Evolutionary conservation across 2,888 invertebrate species (phyloP), one percentile per base, ranked within the genome.

Genomic region (Limnephilus auricula): DNA sequence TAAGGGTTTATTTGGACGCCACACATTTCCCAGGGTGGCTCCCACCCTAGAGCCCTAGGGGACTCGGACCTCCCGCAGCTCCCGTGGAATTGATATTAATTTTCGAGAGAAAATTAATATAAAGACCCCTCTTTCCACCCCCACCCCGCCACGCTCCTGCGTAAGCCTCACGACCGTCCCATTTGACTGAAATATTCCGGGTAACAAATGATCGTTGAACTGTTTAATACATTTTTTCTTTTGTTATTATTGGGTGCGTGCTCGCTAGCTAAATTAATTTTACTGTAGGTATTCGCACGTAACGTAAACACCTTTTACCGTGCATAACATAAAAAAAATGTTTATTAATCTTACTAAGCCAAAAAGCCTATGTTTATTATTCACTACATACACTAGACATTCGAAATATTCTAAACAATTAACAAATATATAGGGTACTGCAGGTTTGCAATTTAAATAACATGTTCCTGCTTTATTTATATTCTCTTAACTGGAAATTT

Each of bases 21-120:
- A 65, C 65, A 65, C 65, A n/a, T 65, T 65, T 65, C 65, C 65
- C 25, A 25, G 25, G 80, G 80, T 34, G 32, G 80, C 31, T 82
- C 13, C 65, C 80, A 34, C 80, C 80, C 80, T 15, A 13, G 32
- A 9, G 40, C 85, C 50, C 85, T n/a, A 12, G 30, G 31, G 87
- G 31, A 32, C 65, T 45, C 65, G 31, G 50, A 87, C 32, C 82
- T 37, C 82, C 82, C 82, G 82, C 32, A 82, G 82, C 32, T 82
- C 34, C 37, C 34, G 82, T 32, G 34, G 65, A 87, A 87, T 87
- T 87, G 87, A 87, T 87, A 87, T 87, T 87, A 87, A 87, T 87
- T 87, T 87, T 87, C 31, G 13, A 12, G 12, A 18, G 65, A 87
- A 87, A 87, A 87, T 87, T 87, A 87, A 87, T 87, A 87, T 87